Evolutionary conservation across 1,140 invertebrate genomes (phyloP), one percentile per base, ranked within the genome.

Genomic region (Ceratina australensis): DNA sequence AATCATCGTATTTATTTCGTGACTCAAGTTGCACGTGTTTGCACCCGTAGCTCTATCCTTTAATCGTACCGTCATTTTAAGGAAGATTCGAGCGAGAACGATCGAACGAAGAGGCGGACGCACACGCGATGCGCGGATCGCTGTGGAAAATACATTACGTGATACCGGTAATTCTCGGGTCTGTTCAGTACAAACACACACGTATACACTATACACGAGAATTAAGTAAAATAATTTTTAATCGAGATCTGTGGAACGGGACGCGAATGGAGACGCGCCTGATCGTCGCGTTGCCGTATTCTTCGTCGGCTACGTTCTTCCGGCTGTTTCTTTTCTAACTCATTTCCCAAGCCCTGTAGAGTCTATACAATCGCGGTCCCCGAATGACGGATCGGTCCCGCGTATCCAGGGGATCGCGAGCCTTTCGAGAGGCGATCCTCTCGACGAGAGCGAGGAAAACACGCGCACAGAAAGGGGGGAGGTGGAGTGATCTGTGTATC

Each of bases 1-100:
- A 83, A 83, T 88, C 87, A 78, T 90, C 86, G 85, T 91, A 91
- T 91, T 91, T 90, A 91, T 91, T 91, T 47, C 89, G 81, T 87
- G 84, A 76, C 33, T 67, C 65, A 50, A 59, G 28, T 59, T 79
- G 82, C 83, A 87, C 86, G 79, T 84, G 76, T 77, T 88, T 82
- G 84, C 87, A 89, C 80, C 80, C 79, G 83, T 88, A 81, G 79
- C 60, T 76, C 77, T 83, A 74, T 79, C 33, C n/a, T 63, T 59
- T 61, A n/a, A 54, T 57, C 67, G 49, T 74, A 65, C 20, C 26
- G 13, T 42, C 61, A 57, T 59, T 22, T 47, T 57, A 47, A 59
- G 18, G 4, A 54, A 54, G 65, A n/a, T 18, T 61, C 59, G 24
- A 83, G 78, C 80, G 82, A 82, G 72, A 81, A 84, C 50, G 73